Base-by-base conservation (phyloP, 1,140 invertebrate genomes). In the Cotesia chilonis region DNA sequence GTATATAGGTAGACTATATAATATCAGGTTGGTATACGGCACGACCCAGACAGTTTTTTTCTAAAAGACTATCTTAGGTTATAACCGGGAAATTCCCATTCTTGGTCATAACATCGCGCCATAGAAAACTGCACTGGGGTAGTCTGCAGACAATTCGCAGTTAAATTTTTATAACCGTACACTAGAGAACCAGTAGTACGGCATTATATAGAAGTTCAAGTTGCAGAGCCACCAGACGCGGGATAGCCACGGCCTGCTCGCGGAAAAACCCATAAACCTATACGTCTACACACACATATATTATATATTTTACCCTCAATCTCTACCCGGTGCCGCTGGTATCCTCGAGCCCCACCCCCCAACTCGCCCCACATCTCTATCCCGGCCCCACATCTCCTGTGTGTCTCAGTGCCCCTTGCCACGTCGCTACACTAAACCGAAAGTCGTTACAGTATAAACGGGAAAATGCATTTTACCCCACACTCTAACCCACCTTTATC, bases 131-230 rank as follows among this genome's bases (percentile, higher is more conserved):
- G 79, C 41, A 47, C 41, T 47, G 5, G 41, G 41, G 41, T 47
- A 78, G 82, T 84, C 80, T 81, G 84, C 84, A 86, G 85, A 87
- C 85, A 86, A 87, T 86, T 86, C 83, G 84, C 84, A 87, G 84
- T 87, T 85, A 87, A 85, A 87, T 85, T 87, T 87, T 87, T 87
- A 87, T 84, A 84, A 80, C 80, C 82, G 76, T 72, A 75, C 41
- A 77, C 73, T 64, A 73, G 47, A 72, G 51, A 63, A 73, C 74
- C 77, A 79, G 80, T 77, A 80, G 77, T 76, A 77, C 78, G 74
- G 41, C 41, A 47, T 47, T 10, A 47, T 47, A 47, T 47, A 47
- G 41, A 47, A 47, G 41, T 47, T 47, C 41, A 47, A 47, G 41
- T 47, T 47, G 41, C 41, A 47, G 41, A 47, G 41, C 5, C 41